Evolutionary conservation across 2,888 invertebrate genomes (phyloP).

Genomic region (Acronicta alni): DNA sequence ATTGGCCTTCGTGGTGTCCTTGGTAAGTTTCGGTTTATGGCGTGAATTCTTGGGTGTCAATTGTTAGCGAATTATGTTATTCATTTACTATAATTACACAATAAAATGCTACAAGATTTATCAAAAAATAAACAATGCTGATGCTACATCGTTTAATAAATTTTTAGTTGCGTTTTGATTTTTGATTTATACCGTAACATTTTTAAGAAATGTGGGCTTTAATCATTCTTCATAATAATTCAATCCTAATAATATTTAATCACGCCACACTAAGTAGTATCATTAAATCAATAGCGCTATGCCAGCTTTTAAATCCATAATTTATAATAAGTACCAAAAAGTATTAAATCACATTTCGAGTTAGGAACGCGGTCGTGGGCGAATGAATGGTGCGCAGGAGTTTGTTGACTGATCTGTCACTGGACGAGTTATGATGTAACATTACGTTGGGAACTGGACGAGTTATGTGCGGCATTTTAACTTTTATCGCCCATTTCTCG

Average conservation of each 20-base stretch:
- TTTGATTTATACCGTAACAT: too few species aligned
- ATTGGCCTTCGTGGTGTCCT: slow-evolving; percentile 12
- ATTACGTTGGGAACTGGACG: slow-evolving; percentile 64
- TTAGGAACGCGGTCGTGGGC: slow-evolving; percentile 72
- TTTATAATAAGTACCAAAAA: slow-evolving; percentile 44
- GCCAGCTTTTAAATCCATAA: slow-evolving; percentile 34
- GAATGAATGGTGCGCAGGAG: slow-evolving; percentile 76
- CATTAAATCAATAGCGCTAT: slow-evolving; percentile 23
- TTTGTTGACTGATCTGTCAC: slow-evolving; percentile 81
- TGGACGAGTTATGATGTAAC: slow-evolving; percentile 86
- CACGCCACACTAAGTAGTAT: slow-evolving; percentile 9
- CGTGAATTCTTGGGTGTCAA: too few species aligned
- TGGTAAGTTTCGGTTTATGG: slow-evolving; percentile 9
- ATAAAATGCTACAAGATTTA: too few species aligned
- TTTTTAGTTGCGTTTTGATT: too few species aligned
- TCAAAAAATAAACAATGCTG: too few species aligned
- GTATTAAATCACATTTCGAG: slow-evolving; percentile 53
- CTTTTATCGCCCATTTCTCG: slow-evolving; percentile 30
- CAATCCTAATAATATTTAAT: not conserved
- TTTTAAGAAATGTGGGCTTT: too few species aligned
- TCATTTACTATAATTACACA: too few species aligned
- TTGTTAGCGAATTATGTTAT: not conserved
- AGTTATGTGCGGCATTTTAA: slow-evolving; percentile 40
- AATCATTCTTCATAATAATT: too few species aligned
- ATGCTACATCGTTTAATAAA: too few species aligned